Evolutionary conservation across 2,888 invertebrate genomes (phyloP).

Genomic region (Xylota segnis): DNA sequence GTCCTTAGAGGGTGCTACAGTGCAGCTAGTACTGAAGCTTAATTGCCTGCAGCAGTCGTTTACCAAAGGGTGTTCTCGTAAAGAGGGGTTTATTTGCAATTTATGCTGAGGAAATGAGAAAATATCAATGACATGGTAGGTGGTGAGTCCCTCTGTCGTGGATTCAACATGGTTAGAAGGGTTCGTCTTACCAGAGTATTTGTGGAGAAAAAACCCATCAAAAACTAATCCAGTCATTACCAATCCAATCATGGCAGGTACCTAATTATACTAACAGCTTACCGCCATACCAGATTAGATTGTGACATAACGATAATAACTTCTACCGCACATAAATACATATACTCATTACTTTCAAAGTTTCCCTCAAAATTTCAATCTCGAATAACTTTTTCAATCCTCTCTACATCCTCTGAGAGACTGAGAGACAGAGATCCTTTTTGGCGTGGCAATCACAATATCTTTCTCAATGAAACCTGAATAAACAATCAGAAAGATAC

Average conservation of each 20-base stretch:
- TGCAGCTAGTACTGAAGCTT: constrained; percentile 35
- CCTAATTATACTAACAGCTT: neutral
- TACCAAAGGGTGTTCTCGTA: neutral
- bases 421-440: neutral
- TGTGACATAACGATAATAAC: constrained; percentile 1
- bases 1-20: too few species aligned
- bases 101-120: neutral
- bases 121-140: neutral
- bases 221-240: constrained; percentile 8
- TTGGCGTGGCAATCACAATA: neutral
- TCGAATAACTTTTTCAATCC: constrained; percentile 14
- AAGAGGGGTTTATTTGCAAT: neutral
- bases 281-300: constrained; percentile 5
- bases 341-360: neutral
- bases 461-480: constrained; percentile 17
- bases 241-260: constrained; percentile 15
- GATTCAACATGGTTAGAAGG: neutral
- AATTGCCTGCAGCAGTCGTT: constrained; percentile 31
- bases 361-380: neutral
- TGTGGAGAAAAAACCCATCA: too few species aligned
- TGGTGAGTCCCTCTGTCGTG: too few species aligned
- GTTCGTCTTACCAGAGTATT: too few species aligned
- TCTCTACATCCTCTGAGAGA: neutral
- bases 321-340: neutral
- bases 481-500: constrained; percentile 42